Base-by-base conservation (phyloP, 2,797 vertebrate species). In the Enteromius fasciolatus region DNA sequence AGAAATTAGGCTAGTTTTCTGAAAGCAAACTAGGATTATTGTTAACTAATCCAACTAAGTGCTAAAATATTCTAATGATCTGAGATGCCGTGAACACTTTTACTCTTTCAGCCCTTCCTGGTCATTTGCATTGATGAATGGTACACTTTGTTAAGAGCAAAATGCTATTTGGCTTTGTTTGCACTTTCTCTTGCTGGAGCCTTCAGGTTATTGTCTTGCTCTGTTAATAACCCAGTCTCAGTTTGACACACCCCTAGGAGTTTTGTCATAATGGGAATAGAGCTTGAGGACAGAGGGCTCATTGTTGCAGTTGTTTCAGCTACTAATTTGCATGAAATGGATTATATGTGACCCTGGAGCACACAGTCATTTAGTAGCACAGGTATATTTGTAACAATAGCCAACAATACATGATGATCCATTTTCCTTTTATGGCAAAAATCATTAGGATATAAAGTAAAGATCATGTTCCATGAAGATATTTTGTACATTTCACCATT, bases 231-330 rank as follows among this genome's bases (percentile, higher is more conserved):
- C 23, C 14, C n/a, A 64, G 54, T 67, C 23, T 52, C 28, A 14
- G 41, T 18, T 57, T 78, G 78, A 70, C 10, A 74, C 75, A 52
- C n/a, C 66, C 18, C 48, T 36, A 39, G 36, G 17, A 50, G 7
- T 41, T 66, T 77, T 77, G 54, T 69, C 57, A 41, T 64, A 28
- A 57, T 83, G 28, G 54, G 12, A 74, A 69, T 39, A 31, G n/a
- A 52, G 63, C 36, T 48, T 48, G 28, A 90, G 88, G 90, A 94
- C 91, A 94, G 86, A 91, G 89, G 87, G 81, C 79, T 85, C 84
- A 88, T 93, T 93, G 91, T 93, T 90, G 87, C 3, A 48, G 23
- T 83, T 81, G 87, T 10, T 54, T 57, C 3, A 7, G 7, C 50
- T 72, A 36, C 12, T 61, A 17, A 10, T 80, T 72, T 72, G 54